Conservation (phyloP, 2,797 vertebrate genomes). For the Allobates femoralis region DNA sequence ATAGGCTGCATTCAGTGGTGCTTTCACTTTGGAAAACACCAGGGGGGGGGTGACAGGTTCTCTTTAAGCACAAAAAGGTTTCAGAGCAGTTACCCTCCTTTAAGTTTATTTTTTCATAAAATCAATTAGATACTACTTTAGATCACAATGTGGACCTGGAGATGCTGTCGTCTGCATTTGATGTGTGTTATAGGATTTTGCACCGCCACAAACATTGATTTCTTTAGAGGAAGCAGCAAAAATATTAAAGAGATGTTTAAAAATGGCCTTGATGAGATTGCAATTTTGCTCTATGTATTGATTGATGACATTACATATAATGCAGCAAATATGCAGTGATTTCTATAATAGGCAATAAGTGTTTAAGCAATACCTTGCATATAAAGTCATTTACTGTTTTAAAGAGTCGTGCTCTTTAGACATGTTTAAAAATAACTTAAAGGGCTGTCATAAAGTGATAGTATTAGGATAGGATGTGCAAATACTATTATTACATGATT, state of each 20-base stretch:
- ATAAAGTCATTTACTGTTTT: neutral
- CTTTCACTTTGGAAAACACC: too few relatives aligned
- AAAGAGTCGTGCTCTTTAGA: neutral
- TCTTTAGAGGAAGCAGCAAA: neutral
- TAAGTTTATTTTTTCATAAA: neutral
- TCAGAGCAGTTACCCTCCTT: too few relatives aligned
- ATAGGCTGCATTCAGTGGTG: too few relatives aligned
- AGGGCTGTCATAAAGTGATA: too few relatives aligned
- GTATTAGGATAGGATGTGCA: too few relatives aligned
- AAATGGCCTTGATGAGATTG: neutral
- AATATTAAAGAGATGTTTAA: neutral
- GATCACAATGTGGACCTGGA: neutral
- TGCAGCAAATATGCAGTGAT: neutral
- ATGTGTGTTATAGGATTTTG: neutral
- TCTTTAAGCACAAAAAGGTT: too few relatives aligned
- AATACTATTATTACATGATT: too few relatives aligned
- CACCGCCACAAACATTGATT: neutral
- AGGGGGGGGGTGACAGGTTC: too few relatives aligned
- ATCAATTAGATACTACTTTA: too few relatives aligned
- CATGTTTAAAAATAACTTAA: too few relatives aligned
- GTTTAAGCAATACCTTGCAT: neutral
- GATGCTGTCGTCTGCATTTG: neutral
- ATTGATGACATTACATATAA: neutral
- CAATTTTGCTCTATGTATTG: neutral
- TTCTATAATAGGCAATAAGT: neutral